Base-by-base conservation (phyloP, 2,888 invertebrate species). In the Polylopha cassiicola region DNA sequence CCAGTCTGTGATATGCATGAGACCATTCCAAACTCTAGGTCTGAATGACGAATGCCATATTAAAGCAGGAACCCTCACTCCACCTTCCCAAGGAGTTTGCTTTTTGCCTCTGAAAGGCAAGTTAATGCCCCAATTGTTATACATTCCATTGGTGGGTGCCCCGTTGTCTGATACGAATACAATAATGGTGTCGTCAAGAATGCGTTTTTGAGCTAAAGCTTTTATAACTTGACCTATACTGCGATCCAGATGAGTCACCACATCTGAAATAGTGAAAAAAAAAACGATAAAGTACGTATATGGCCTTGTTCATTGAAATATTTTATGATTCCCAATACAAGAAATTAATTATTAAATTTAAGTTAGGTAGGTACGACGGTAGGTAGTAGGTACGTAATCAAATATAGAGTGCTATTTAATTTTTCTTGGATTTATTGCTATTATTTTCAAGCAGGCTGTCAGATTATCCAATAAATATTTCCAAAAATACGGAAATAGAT, bases 141-240 rank as follows among this genome's bases (percentile, higher is more conserved):
- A 90, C 24, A 89, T 65, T 0, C 95, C 95, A 24, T 88, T 85
- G 0, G 94, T 91, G 0, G 94, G 94, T 0, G 92, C 94, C 0
- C 96, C 95, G 63, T 97, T 97, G 65, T 98, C 98, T 4, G 95
- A 93, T 47, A 93, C 90, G 64, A 98, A 98, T 2, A 97, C 68
- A 23, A 98, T 88, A 13, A 98, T 89, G 1, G 95, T 93, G 62
- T 97, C 91, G 14, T 94, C 86, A 46, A 97, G 76, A 76, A 95
- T 90, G 1, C 87, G 79, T 34, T 85, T 89, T 1, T 88, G 77
- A 17, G 89, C 84, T 22, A 98, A 77, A 4, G 93, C 91, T 36
- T 84, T 66, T 1, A 95, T 87, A 10, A 97, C 87, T 46, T 87
- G 85, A 0, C 95, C 96, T 0, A 98, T 88, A 14, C 95, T 92